Base-by-base conservation (phyloP, 2,888 invertebrate genomes). In the Timema cristinae region DNA sequence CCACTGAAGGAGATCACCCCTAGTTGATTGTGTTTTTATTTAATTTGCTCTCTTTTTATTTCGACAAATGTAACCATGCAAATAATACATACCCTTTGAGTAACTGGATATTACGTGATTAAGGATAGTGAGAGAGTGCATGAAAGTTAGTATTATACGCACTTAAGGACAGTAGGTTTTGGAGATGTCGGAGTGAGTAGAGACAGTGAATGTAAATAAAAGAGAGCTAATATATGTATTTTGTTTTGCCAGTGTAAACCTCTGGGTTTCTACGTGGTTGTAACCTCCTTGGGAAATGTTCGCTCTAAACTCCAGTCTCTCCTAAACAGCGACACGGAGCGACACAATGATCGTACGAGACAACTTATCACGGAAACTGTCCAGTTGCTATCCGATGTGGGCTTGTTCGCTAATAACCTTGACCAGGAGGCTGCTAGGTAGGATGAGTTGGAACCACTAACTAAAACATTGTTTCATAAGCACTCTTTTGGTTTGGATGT, bases 341-440 rank as follows among this genome's bases (percentile, higher is more conserved):
- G 32, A 32, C 32, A 32, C 1, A 32, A 4, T 32, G 32, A 32
- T 32, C 32, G 4, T 32, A 32, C 32, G 32, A 32, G 32, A 32
- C 32, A 32, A 13, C 71, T 76, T 10, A 66, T 79, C 6, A 75
- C 78, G 13, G 75, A 76, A 50, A 71, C 75, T 66, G 48, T 75
- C n/a, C 66, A 73, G 10, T 72, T 74, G 9, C 70, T 78, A 47
- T 48, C 73, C 49, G 73, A 73, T 70, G 72, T 79, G 1, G 73
- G 76, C 10, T 61, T 54, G 50, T 78, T 75, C 68, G 49, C 75
- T 10, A 59, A 54, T 8, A 78, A 78, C 69, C 73, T 79, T 11
- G 73, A 79, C 69, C 74, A 73, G 50, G 76, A 79, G 56, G 81
- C 81, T 72, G 82, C 82, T 50, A 81, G 75, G 82, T 83, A 32